phyloP scores from a whole-genome alignment of 2,888 invertebrate species.

The Euphydryas editha region DNA sequence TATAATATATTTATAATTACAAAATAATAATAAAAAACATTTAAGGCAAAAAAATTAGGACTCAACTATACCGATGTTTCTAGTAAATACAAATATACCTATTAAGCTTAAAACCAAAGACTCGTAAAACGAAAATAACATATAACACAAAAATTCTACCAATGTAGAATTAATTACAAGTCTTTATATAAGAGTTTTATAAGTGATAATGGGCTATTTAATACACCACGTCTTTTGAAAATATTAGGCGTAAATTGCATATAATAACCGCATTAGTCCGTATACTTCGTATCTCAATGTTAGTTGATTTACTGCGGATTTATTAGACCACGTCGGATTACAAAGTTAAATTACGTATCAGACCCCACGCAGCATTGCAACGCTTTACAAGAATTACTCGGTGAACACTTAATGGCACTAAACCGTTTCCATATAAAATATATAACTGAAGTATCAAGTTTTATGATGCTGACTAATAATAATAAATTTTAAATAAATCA shows the following conservation, averaged over 20 bases:
- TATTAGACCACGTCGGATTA: conserved; percentile 54
- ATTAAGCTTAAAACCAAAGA: no score
- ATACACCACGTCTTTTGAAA: conserved; percentile 11
- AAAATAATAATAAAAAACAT: no score
- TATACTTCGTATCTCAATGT: conserved; percentile 33
- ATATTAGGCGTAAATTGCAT: conserved; percentile 24
- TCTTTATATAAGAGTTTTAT: neutral
- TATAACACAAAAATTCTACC: no score
- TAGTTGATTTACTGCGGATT: conserved; percentile 47
- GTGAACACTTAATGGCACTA: conserved; percentile 20
- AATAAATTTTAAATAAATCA: neutral
- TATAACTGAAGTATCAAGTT: neutral
- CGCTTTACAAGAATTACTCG: conserved; percentile 28
- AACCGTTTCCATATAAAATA: conserved; percentile 14
- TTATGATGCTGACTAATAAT: neutral
- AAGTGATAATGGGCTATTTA: neutral
- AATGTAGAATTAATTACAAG: no score
- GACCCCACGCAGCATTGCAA: conserved; percentile 36
- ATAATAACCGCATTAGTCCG: conserved; percentile 32
- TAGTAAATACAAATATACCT: no score
- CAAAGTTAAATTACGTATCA: conserved; percentile 50
- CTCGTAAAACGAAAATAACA: no score
- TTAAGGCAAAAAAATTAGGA: no score
- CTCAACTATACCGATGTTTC: no score
- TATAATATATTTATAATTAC: no score